Evolutionary conservation across 1,140 invertebrate genomes (phyloP), one percentile per base, ranked within the genome.

Genomic region (Drosophila sulfurigaster): DNA sequence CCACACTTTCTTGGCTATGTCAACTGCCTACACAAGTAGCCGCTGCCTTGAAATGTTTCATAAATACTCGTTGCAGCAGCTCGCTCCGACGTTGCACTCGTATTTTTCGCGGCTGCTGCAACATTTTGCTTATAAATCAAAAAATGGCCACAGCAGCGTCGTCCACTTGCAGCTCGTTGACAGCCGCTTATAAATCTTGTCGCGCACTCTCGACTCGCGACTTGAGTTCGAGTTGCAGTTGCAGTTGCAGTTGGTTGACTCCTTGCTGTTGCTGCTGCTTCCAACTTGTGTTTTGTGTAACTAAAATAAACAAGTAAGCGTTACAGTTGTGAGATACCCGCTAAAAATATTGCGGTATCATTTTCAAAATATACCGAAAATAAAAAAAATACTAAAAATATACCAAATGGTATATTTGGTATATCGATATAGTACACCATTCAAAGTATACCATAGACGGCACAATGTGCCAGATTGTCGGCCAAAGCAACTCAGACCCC

Each of bases 71-170:
- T 32, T 38, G 35, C 35, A 7, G 35, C 35, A 10, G 2, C 35
- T 38, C 10, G 35, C 35, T 10, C 6, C 7, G 1, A 10, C 70
- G 66, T 20, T 13, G 48, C 25, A 7, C 20, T 63, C 32, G 20
- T 30, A 41, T 4, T 45, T 32, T 43, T 4, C 60, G 73, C 67
- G 82, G 83, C 83, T 75, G 78, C 83, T 78, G 85, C 83, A 75
- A 75, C 83, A 83, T 88, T 89, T 89, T 83, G 85, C 85, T 89
- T 89, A 89, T 89, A 89, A 89, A 89, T 89, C 85, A 89, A 89
- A 89, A 89, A 89, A 72, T 81, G 86, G 81, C 82, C 82, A 86
- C 78, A 65, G 67, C 78, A 65, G 67, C 85, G 57, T 51, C 85
- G 57, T 51, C 74, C 62, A 78, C 71, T 67, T 71, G 78, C 71